Percentiles rank a stretch among this genome's conserved stretches.
phyloP scores from a whole-genome alignment of 1,140 invertebrate species.

The Saccostrea echinata region DNA sequence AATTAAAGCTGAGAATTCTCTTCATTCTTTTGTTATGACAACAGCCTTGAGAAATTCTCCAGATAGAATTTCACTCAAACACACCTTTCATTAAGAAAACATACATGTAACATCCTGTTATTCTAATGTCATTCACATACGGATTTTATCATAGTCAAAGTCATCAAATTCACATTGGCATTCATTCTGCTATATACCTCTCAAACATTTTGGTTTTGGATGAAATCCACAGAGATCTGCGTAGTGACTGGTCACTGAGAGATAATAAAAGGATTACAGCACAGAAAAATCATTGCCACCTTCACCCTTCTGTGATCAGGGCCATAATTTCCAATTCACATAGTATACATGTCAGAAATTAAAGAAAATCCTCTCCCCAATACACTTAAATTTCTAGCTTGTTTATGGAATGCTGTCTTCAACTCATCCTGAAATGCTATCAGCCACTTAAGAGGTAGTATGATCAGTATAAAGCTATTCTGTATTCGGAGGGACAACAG shows the following conservation, averaged over 20 bases:
- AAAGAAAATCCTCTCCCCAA: neutral
- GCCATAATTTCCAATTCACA: neutral
- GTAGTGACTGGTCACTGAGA: neutral
- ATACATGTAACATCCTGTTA: conserved; percentile 19
- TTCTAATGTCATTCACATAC: neutral
- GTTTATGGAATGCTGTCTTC: neutral
- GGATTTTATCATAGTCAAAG: neutral
- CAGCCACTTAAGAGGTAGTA: neutral
- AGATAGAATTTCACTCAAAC: neutral
- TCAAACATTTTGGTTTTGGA: conserved; percentile 13
- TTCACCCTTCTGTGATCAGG: neutral
- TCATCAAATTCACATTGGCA: neutral
- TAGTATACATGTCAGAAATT: neutral
- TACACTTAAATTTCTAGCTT: neutral
- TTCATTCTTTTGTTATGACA: conserved; percentile 15
- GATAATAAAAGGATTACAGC: conserved; percentile 1
- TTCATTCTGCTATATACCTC: conserved; percentile 4
- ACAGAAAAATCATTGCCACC: neutral
- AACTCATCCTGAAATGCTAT: neutral
- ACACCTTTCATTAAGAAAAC: neutral
- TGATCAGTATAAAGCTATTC: neutral
- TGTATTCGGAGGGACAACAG: neutral
- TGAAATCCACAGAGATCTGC: conserved; percentile 27
- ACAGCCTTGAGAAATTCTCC: neutral
- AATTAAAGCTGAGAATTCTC: neutral